Conservation (phyloP, 2,113 vertebrate genomes). For the Saguinus imperator region DNA sequence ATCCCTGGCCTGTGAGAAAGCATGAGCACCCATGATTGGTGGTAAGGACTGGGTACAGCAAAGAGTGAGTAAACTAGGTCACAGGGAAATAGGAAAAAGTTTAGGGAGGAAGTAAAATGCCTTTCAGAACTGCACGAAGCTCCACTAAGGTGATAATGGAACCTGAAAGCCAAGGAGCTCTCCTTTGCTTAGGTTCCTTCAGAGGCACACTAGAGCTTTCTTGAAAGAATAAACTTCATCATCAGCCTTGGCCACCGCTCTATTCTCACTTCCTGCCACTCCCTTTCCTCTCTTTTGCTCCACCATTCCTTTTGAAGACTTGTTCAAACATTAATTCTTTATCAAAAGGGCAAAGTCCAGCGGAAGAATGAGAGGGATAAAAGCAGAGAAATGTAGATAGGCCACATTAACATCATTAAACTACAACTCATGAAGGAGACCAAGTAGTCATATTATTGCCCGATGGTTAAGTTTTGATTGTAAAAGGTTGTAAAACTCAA, state of each 20-base stretch:
- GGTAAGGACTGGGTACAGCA: neutral
- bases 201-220: neutral
- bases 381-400: constrained; percentile 44
- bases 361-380: constrained; percentile 30
- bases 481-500: neutral
- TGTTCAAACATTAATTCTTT: constrained; percentile 9
- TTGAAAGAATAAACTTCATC: neutral
- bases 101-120: neutral
- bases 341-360: neutral
- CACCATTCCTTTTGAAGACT: neutral
- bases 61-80: neutral
- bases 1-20: neutral
- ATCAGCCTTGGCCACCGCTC: neutral
- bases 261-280: neutral
- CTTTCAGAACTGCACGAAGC: neutral
- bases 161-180: neutral
- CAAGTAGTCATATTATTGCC: constrained; percentile 19
- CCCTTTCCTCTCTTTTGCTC: neutral
- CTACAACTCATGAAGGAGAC: constrained; percentile 20
- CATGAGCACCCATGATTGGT: neutral
- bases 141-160: neutral
- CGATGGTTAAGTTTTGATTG: neutral
- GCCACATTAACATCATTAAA: constrained; percentile 30
- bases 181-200: neutral
- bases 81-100: neutral